phyloP scores from a whole-genome alignment of 2,113 vertebrate species.

The Phasianus colchicus region DNA sequence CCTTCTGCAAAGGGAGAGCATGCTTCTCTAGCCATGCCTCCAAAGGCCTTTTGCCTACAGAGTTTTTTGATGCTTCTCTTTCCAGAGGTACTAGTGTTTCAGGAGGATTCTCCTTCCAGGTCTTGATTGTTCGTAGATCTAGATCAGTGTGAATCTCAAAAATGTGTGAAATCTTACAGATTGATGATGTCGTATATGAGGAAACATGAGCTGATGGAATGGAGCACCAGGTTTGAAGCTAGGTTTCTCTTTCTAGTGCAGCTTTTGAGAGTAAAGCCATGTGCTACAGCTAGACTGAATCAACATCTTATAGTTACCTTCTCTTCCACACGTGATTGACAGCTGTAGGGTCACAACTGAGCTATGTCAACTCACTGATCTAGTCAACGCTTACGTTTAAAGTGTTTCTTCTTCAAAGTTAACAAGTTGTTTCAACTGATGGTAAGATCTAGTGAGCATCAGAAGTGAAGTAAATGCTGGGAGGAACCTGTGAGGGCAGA shows the following conservation, averaged over 20 bases:
- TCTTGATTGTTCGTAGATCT: not conserved
- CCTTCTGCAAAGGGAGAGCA: not conserved
- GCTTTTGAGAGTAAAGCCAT: not conserved
- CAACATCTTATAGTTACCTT: not conserved
- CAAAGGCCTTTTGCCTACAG: not conserved
- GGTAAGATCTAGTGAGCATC: not conserved
- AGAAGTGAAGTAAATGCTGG: not conserved
- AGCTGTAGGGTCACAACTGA: not conserved
- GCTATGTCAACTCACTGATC: not conserved
- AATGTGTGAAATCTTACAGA: not conserved
- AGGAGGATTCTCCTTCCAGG: not conserved
- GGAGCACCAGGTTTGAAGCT: not conserved
- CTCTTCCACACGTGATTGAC: not conserved
- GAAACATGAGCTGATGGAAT: not conserved
- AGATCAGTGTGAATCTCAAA: not conserved
- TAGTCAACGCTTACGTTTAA: not conserved
- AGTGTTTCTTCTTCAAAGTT: not conserved
- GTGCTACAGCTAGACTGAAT: not conserved
- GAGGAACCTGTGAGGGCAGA: not conserved
- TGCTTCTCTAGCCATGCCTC: fast-evolving
- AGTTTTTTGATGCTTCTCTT: not conserved
- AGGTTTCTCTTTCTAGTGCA: not conserved
- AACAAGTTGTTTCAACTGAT: not conserved
- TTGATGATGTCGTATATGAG: not conserved
- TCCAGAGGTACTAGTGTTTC: not conserved